Percentiles rank a stretch among this genome's conserved stretches.
Evolutionary conservation across 2,888 invertebrate species (phyloP).

Genomic region (Caenorhabditis zanzibari): DNA sequence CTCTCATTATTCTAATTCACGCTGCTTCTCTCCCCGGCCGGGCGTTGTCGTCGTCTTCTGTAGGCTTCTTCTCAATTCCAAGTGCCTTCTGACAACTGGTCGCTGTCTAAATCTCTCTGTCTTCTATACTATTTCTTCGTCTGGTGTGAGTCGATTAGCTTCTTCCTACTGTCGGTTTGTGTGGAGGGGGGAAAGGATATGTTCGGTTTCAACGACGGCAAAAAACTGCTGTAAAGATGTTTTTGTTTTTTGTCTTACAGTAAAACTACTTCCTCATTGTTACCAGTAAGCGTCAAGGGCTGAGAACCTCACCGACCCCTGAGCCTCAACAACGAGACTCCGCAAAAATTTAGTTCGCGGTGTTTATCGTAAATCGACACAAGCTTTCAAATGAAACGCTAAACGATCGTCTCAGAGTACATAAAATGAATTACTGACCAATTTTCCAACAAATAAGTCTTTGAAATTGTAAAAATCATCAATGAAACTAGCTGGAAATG

Average conservation of each 20-base stretch:
- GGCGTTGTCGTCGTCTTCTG: slow-evolving; percentile 29
- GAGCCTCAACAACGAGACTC: too few species aligned
- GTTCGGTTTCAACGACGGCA: slow-evolving; percentile 39
- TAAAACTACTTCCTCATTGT: slow-evolving; percentile 4
- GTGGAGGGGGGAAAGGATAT: not conserved
- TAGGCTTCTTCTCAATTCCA: slow-evolving; percentile 28
- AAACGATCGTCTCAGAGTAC: too few species aligned
- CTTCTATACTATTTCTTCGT: slow-evolving; percentile 9
- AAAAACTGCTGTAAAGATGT: slow-evolving; percentile 41
- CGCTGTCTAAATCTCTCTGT: slow-evolving; percentile 46
- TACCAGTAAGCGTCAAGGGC: not conserved
- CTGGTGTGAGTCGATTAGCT: slow-evolving; percentile 50
- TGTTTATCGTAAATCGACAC: too few species aligned
- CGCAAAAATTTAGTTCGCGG: too few species aligned
- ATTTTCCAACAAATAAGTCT: too few species aligned
- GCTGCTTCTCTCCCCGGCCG: not conserved
- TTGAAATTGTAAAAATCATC: too few species aligned
- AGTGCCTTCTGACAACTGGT: slow-evolving; percentile 58
- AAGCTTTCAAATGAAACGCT: too few species aligned
- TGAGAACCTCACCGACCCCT: not conserved
- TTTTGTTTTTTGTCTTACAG: slow-evolving; percentile 45
- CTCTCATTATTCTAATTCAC: slow-evolving; percentile 61
- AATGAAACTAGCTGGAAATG: too few species aligned
- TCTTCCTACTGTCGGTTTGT: slow-evolving; percentile 20
- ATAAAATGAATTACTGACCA: too few species aligned